A percentile compares a stretch with the other conserved stretches of the same genome.
phyloP scores from a whole-genome alignment of 1,140 invertebrate genomes.

The Papilio glaucus region DNA sequence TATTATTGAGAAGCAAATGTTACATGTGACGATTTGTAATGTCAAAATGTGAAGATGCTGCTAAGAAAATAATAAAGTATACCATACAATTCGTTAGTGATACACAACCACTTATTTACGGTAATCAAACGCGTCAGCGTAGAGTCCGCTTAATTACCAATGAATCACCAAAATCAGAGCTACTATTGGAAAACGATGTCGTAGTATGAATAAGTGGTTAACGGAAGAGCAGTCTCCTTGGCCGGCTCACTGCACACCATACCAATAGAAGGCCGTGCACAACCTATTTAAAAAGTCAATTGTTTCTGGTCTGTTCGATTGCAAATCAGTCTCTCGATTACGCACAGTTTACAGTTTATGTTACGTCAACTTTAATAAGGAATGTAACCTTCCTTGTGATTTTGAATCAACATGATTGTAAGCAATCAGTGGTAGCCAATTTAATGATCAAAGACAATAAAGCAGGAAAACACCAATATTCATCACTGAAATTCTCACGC shows the following conservation, averaged over 20 bases:
- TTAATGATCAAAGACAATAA: too few species aligned
- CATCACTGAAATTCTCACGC: too few species aligned
- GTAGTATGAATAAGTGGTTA: not conserved
- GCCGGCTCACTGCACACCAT: conserved; percentile 50
- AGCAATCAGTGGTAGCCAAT: not conserved
- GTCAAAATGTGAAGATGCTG: too few species aligned
- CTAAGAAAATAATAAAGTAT: too few species aligned
- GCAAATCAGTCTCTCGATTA: conserved; percentile 37
- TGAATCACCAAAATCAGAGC: not conserved
- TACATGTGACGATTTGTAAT: too few species aligned
- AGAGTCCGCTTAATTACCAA: not conserved
- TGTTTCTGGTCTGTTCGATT: conserved; percentile 55
- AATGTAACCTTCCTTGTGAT: conserved; percentile 1
- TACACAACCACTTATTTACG: not conserved
- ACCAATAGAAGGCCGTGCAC: conserved; percentile 54
- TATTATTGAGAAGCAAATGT: too few species aligned
- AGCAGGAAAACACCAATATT: too few species aligned
- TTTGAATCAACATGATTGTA: not conserved
- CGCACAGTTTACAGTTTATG: conserved; percentile 4
- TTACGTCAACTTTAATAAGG: conserved; percentile 9
- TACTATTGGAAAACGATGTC: not conserved
- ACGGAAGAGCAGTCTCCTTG: conserved; percentile 54
- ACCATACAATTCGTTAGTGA: not conserved
- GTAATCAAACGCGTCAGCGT: not conserved
- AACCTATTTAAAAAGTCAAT: conserved; percentile 61